phyloP scores from a whole-genome alignment of 2,797 vertebrate species.

The Triplophysa bombifrons region DNA sequence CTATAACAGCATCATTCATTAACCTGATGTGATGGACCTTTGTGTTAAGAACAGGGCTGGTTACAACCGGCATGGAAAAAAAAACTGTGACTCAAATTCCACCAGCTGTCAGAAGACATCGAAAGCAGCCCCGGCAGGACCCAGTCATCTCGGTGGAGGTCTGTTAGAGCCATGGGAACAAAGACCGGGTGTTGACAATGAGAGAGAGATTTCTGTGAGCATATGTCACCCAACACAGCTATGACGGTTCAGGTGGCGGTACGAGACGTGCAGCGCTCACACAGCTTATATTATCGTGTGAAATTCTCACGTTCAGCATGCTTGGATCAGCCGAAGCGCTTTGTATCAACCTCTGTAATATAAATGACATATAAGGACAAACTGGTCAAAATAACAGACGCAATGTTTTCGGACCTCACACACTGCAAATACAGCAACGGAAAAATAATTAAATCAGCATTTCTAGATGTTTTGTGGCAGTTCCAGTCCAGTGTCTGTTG shows the following conservation, averaged over 20 bases:
- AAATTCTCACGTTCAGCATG: constrained; percentile 20
- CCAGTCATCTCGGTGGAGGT: constrained; percentile 37
- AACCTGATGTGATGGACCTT: constrained; percentile 34
- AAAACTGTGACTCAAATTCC: constrained; percentile 9
- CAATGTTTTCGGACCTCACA: no score
- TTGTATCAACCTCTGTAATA: constrained; percentile 11
- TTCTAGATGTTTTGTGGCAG: no score
- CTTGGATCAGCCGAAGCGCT: constrained; percentile 7
- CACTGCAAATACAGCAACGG: no score
- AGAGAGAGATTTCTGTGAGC: constrained; percentile 43
- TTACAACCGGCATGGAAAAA: constrained; percentile 23
- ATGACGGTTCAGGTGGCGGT: constrained; percentile 36
- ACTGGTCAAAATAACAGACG: no score
- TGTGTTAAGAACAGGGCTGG: constrained; percentile 19
- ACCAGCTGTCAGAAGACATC: constrained; percentile 37
- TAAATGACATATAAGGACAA: neutral
- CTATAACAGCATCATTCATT: constrained; percentile 56
- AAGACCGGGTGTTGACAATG: constrained; percentile 46
- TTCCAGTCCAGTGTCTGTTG: no score
- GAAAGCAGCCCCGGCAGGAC: constrained; percentile 33
- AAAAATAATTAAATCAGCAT: no score
- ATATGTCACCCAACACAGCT: constrained; percentile 36
- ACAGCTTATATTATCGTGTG: constrained; percentile 7
- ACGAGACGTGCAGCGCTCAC: constrained; percentile 16
- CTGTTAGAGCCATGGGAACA: constrained; percentile 41